These are phyloP conservation scores for Drosophila nigricruria DNA, from an alignment of 2,888 invertebrate genomes.

Conservation along the genomic window DNA sequence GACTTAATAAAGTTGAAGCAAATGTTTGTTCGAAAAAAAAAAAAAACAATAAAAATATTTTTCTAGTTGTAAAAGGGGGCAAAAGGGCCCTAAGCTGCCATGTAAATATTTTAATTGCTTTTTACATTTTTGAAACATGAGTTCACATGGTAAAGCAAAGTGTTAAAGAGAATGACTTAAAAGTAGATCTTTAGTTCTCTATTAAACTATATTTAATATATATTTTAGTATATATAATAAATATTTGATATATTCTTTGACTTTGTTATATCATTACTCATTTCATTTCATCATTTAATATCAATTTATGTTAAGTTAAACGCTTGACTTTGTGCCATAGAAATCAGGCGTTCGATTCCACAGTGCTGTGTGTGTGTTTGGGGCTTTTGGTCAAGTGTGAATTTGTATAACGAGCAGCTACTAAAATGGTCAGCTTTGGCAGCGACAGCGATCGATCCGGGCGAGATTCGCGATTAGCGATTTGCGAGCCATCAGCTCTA, in stretches of 20 bases:
- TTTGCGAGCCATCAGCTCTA: constrained; percentile 17
- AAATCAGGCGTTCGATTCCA: background rate
- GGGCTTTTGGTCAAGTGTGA: constrained; percentile 40
- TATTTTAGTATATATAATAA: background rate
- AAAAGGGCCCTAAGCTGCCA: no score
- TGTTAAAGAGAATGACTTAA: no score
- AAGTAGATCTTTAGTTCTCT: no score
- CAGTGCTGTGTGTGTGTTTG: constrained; percentile 9
- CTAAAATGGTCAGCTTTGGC: constrained; percentile 73
- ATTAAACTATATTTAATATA: no score
- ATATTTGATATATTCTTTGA: background rate
- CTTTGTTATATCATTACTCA: background rate
- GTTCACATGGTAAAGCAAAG: no score
- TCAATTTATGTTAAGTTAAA: background rate
- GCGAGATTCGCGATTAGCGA: constrained; percentile 19
- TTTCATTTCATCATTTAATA: background rate
- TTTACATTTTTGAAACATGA: no score
- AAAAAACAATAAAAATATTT: no score
- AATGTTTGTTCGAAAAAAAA: no score
- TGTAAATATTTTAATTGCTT: no score
- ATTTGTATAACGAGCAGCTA: constrained; percentile 49
- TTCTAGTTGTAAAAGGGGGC: no score
- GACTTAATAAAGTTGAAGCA: no score
- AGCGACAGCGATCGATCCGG: constrained; percentile 33
- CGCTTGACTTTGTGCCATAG: background rate